Base-by-base conservation (phyloP, 2,113 vertebrate genomes). In the Bufo bufo region DNA sequence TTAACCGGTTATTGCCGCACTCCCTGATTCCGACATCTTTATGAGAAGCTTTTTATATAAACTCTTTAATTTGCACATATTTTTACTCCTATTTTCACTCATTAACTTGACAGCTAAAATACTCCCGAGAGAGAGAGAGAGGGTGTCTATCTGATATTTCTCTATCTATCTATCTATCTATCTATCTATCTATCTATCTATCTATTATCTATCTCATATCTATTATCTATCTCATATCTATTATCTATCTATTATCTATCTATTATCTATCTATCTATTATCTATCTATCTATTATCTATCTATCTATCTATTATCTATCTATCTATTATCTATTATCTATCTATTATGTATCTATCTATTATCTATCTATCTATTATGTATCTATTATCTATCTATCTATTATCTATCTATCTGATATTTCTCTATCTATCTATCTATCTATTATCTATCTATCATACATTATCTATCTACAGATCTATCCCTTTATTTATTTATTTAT, bases 11-110 rank as follows among this genome's bases (percentile, higher is more conserved):
- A 82, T 47, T 45, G 59, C 43, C 45, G 4, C 59, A 82, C 11
- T 82, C 80, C 43, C 59, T 65, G 65, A 82, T 20, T 17, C 59
- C 6, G 80, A 82, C 80, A 82, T 59, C 43, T 82, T 82, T 65
- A 82, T 82, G 7, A 6, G 59, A 82, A 49, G 59, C 59, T 47
- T 63, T 82, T 82, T 82, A 82, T 82, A 59, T 47, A 63, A 82
- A 82, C 33, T 65, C 80, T 49, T 17, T 82, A 82, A 82, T 82
- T 82, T 63, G 80, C 58, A 20, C 80, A 65, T 63, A 82, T 47
- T 65, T 81, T 82, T 19, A 82, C 58, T 82, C 6, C 79, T 82
- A 59, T 47, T 82, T 81, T 82, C 13, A 61, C 16, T 63, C 56
- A 63, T 61, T 82, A 45, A 47, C 17, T 9, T 82, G 16, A 65